Evolutionary conservation across 2,888 invertebrate species (phyloP).

Genomic region (Tuberolachnus salignus): DNA sequence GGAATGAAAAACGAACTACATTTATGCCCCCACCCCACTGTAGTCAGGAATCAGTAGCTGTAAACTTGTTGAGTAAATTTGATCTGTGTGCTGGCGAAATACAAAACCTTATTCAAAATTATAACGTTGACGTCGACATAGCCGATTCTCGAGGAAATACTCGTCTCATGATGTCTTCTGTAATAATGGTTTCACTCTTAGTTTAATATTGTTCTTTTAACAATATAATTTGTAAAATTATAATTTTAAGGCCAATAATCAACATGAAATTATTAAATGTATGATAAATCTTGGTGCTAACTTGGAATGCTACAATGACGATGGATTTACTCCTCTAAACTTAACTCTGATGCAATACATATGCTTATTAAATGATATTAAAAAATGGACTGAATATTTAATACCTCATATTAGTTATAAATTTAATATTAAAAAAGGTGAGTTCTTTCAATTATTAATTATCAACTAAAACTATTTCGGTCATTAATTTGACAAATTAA

Average conservation of each 20-base stretch:
- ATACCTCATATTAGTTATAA: constrained; percentile 26
- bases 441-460: neutral
- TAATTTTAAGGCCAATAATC: constrained; percentile 58
- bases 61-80: constrained; percentile 20
- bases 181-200: constrained; percentile 61
- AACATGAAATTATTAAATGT: constrained; percentile 63
- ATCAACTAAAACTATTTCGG: neutral
- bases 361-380: constrained; percentile 30
- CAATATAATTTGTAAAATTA: neutral
- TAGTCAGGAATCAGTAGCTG: constrained; percentile 15
- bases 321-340: constrained; percentile 65
- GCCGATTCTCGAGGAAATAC: constrained; percentile 67
- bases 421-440: constrained; percentile 13
- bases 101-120: constrained; percentile 62
- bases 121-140: constrained; percentile 65
- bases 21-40: neutral
- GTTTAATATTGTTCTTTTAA: neutral
- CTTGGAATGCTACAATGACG: constrained; percentile 66
- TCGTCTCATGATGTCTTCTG: constrained; percentile 64
- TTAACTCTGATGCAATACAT: constrained; percentile 32
- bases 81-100: constrained; percentile 11
- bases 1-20: constrained; percentile 32
- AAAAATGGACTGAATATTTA: constrained; percentile 36
- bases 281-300: constrained; percentile 66
- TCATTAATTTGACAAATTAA: neutral